Evolutionary conservation across 2,888 invertebrate genomes (phyloP).

Genomic region (Acleris emargana): DNA sequence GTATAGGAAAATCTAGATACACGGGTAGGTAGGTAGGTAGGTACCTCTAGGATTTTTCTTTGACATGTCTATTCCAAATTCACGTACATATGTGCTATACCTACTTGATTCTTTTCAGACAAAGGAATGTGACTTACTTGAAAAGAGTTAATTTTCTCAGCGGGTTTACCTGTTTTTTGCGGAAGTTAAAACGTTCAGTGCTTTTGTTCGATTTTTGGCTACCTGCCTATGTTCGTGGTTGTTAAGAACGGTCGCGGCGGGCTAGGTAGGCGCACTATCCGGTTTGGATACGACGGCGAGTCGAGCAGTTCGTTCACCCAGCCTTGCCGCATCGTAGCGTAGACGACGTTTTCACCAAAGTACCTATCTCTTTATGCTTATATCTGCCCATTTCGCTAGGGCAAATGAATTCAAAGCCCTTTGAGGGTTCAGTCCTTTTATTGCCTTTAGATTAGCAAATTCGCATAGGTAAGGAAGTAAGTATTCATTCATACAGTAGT

Average conservation of each 20-base stretch:
- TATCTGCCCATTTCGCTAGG: conserved; percentile 5
- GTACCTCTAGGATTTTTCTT: too few species aligned
- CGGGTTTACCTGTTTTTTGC: neutral
- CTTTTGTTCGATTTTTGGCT: conserved; percentile 42
- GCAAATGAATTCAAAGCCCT: neutral
- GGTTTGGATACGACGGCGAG: conserved; percentile 67
- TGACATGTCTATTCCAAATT: too few species aligned
- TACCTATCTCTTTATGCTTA: conserved; percentile 57
- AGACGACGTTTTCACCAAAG: conserved; percentile 68
- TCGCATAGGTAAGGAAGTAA: too few species aligned
- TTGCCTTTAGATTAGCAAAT: too few species aligned
- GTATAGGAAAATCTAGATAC: too few species aligned
- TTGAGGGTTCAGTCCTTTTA: neutral
- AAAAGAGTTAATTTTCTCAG: too few species aligned
- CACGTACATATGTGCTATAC: too few species aligned
- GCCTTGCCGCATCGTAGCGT: conserved; percentile 57
- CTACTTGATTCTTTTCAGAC: too few species aligned
- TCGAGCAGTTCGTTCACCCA: conserved; percentile 76
- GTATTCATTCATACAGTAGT: too few species aligned
- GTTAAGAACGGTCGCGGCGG: conserved; percentile 38
- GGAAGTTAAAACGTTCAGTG: conserved; percentile 7
- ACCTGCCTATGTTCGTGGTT: conserved; percentile 32
- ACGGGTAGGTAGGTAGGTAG: too few species aligned
- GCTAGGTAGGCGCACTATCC: conserved; percentile 72
- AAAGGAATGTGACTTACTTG: too few species aligned